Evolutionary conservation across 1,140 invertebrate genomes (phyloP).

Genomic region (Cydia fagiglandana): DNA sequence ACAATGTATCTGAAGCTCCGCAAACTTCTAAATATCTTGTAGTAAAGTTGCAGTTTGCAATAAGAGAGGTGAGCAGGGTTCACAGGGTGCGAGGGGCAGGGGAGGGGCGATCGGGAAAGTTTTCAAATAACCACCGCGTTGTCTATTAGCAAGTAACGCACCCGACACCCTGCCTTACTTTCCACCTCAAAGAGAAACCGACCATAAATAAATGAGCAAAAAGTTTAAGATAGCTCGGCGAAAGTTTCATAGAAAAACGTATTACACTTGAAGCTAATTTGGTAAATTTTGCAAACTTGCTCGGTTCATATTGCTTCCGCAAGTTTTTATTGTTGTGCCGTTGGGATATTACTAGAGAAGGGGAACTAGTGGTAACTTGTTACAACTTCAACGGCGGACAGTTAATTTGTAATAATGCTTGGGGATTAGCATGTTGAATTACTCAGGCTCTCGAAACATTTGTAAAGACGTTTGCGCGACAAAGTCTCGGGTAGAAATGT

Average conservation of each 20-base stretch:
- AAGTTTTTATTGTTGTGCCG: conserved; percentile 31
- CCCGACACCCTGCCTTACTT: conserved; percentile 27
- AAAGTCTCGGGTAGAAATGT: too few species aligned
- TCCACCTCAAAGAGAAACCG: neutral
- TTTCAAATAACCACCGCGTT: conserved; percentile 42
- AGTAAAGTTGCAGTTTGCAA: neutral
- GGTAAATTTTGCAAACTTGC: conserved; percentile 39
- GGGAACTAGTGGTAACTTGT: conserved; percentile 20
- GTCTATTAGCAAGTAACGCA: conserved; percentile 37
- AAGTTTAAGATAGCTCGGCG: neutral
- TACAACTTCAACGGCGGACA: conserved; percentile 9
- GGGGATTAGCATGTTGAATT: neutral
- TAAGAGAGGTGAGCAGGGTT: conserved; percentile 1
- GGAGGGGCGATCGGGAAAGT: conserved; percentile 36
- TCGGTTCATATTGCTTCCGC: conserved; percentile 32
- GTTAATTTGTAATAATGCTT: neutral
- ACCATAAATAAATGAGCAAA: conserved; percentile 8
- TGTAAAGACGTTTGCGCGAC: too few species aligned
- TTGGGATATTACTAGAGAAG: conserved; percentile 18
- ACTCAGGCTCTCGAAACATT: too few species aligned
- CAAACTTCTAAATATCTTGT: neutral
- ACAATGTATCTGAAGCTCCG: neutral
- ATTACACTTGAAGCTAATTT: conserved; percentile 38
- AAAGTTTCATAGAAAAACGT: conserved; percentile 28
- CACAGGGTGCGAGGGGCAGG: conserved; percentile 18